Percentiles rank a stretch among this genome's conserved stretches.
Conservation (phyloP, 1,140 invertebrate genomes). For the Drosophila jambulina region DNA sequence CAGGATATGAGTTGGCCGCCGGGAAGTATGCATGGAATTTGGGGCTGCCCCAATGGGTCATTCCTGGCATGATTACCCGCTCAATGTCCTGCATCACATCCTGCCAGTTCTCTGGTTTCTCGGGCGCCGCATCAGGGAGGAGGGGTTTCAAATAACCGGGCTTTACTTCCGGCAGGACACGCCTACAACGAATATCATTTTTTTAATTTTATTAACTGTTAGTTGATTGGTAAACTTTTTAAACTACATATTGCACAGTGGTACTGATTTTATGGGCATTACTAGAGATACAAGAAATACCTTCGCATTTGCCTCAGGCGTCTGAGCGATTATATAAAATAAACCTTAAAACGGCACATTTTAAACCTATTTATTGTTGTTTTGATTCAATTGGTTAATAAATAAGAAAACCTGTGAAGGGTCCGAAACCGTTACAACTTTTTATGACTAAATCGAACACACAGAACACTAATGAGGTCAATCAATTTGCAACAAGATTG, state of each 20-base stretch:
- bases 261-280: no score
- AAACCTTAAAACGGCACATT: slow-evolving; percentile 49
- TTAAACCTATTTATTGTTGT: slow-evolving; percentile 53
- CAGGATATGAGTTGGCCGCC: slow-evolving; percentile 97
- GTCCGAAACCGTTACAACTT: no score
- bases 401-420: no score
- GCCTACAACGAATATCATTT: no score
- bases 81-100: slow-evolving; percentile 96
- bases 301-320: slow-evolving; percentile 21
- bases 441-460: slow-evolving; percentile 55
- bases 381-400: no score
- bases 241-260: no score
- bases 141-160: slow-evolving; percentile 94
- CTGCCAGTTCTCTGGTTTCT: slow-evolving; percentile 93
- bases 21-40: slow-evolving; percentile 99
- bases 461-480: slow-evolving; percentile 49
- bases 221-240: no score
- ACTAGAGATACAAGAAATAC: no score
- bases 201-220: no score
- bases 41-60: slow-evolving; percentile 99
- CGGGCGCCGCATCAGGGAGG: slow-evolving; percentile 93
- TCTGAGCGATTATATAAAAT: slow-evolving; percentile 10
- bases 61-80: slow-evolving; percentile 97
- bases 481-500: slow-evolving; percentile 18
- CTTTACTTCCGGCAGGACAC: slow-evolving; percentile 92